Evolutionary conservation across 2,113 vertebrate species (phyloP).

Genomic region (Anoplopoma fimbria): DNA sequence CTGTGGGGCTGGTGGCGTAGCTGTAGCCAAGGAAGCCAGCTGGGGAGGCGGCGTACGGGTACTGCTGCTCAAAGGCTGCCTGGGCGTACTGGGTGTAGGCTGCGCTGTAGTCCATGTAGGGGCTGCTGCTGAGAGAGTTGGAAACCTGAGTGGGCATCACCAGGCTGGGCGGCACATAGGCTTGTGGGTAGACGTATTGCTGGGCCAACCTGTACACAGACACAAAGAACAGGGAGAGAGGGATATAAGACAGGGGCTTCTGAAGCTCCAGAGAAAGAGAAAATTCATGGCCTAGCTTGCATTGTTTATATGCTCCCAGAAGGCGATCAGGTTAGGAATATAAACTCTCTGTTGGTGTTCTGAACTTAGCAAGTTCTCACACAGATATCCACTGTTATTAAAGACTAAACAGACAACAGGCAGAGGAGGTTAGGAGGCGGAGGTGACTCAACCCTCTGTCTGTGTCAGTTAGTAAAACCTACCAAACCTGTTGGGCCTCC

Average conservation of each 20-base stretch:
- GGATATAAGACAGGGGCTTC: slow-evolving; percentile 18
- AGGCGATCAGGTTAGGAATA: slow-evolving; percentile 27
- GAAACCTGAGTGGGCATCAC: slow-evolving; percentile 90
- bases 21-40: slow-evolving; percentile 88
- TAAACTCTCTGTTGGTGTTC: slow-evolving; percentile 57
- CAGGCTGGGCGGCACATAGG: slow-evolving; percentile 92
- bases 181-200: slow-evolving; percentile 92
- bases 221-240: slow-evolving; percentile 29
- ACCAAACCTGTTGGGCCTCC: slow-evolving; percentile 76
- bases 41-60: slow-evolving; percentile 91
- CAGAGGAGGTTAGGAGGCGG: slow-evolving; percentile 33
- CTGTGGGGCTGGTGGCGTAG: slow-evolving; percentile 86
- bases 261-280: slow-evolving; percentile 21
- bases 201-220: slow-evolving; percentile 87
- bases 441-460: slow-evolving; percentile 56
- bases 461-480: slow-evolving; percentile 74
- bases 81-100: slow-evolving; percentile 92
- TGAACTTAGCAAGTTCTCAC: slow-evolving; percentile 21
- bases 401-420: slow-evolving; percentile 29
- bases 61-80: slow-evolving; percentile 94
- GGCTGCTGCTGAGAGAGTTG: slow-evolving; percentile 86
- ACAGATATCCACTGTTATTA: slow-evolving; percentile 30
- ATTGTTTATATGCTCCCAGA: slow-evolving; percentile 54
- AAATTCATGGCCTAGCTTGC: slow-evolving; percentile 39
- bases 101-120: slow-evolving; percentile 91